Evolutionary conservation across 2,797 vertebrate species (phyloP).

Genomic region (Gouania willdenowi): DNA sequence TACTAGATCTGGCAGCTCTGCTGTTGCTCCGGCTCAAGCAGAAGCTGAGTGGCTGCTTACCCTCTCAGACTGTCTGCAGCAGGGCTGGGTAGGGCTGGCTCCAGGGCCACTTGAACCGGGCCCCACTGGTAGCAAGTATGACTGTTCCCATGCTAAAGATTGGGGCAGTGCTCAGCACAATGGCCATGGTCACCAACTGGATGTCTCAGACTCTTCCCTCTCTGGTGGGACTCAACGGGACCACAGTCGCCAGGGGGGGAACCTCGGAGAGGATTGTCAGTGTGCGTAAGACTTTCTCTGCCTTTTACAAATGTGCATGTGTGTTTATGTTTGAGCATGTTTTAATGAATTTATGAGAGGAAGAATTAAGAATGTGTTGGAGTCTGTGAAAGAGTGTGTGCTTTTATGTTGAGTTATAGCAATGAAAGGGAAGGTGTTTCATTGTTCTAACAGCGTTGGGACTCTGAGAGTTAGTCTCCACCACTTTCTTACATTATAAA

Average conservation of each 20-base stretch:
- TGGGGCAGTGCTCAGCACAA: conserved; percentile 94
- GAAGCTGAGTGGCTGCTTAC: conserved; percentile 37
- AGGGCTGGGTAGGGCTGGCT: conserved; percentile 50
- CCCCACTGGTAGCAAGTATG: conserved; percentile 75
- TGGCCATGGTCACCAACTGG: conserved; percentile 98
- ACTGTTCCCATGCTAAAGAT: conserved; percentile 93
- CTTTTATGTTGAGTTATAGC: no score
- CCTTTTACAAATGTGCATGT: conserved; percentile 7
- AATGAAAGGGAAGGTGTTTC: no score
- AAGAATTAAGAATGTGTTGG: conserved; percentile 4
- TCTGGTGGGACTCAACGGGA: conserved; percentile 90
- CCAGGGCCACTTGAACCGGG: conserved; percentile 31
- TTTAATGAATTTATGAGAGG: not conserved
- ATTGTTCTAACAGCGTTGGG: no score
- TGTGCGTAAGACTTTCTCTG: conserved; percentile 64
- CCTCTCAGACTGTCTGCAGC: conserved; percentile 25
- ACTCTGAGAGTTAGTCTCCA: conserved; percentile 1
- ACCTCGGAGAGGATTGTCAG: conserved; percentile 92
- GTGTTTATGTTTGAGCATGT: conserved; percentile 14
- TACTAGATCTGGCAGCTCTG: conserved; percentile 26
- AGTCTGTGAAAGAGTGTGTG: conserved; percentile 1
- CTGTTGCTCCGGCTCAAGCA: conserved; percentile 29
- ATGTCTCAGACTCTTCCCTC: conserved; percentile 95
- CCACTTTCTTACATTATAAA: not conserved
- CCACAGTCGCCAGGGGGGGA: conserved; percentile 82